phyloP scores from a whole-genome alignment of 2,888 invertebrate genomes.

The Anthophora plumipes region DNA sequence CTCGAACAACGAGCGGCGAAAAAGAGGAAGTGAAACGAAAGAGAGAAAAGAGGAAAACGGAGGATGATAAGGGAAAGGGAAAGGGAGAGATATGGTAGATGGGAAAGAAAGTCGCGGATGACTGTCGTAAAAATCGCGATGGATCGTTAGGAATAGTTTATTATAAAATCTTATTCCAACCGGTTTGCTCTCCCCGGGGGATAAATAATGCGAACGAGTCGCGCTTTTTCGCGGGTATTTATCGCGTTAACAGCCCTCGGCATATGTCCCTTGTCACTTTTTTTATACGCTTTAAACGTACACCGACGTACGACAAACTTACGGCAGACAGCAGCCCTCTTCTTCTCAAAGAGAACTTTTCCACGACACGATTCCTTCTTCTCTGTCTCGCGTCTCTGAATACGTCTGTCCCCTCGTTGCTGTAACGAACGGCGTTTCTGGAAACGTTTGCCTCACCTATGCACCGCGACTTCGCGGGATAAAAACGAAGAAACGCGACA shows the following conservation, averaged over 20 bases:
- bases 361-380: constrained; percentile 15
- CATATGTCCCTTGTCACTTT: constrained; percentile 60
- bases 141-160: constrained; percentile 24
- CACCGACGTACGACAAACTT: constrained; percentile 50
- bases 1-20: background rate
- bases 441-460: constrained; percentile 48
- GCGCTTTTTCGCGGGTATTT: constrained; percentile 45
- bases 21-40: background rate
- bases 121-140: constrained; percentile 29
- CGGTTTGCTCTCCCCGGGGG: background rate
- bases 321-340: background rate
- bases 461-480: constrained; percentile 53
- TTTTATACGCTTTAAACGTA: constrained; percentile 63
- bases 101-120: constrained; percentile 5
- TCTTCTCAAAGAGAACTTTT: constrained; percentile 44
- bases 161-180: constrained; percentile 38
- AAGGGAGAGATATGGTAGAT: background rate
- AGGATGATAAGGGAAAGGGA: no score
- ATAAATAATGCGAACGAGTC: constrained; percentile 48
- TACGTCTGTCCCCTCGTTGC: background rate
- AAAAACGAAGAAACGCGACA: constrained; percentile 43
- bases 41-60: no score
- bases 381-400: constrained; percentile 2
- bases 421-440: constrained; percentile 24
- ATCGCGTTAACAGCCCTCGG: constrained; percentile 53